Base-by-base conservation (phyloP, 1,140 invertebrate species). In the Leptinotarsa undecemlineata region DNA sequence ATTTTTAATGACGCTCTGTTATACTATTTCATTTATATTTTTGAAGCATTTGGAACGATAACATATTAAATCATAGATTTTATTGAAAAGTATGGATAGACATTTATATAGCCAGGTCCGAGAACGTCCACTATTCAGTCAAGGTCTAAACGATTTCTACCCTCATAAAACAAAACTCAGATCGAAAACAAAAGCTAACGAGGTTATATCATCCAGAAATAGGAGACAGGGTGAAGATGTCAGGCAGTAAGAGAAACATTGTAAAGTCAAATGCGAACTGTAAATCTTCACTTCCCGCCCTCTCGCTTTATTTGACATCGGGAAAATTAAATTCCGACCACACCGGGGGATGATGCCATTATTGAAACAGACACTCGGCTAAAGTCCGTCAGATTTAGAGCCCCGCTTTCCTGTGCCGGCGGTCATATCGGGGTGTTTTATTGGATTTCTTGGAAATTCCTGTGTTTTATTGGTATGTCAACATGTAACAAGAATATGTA, bases 281-380 rank as follows among this genome's bases (percentile, higher is more conserved):
- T 81, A 81, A 81, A 81, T 81, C 78, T 81, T 71, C 57, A 72
- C 72, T 78, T 78, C 74, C 80, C 80, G 78, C 80, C 80, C 80
- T 74, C 72, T 73, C 73, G 80, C 73, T 80, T 80, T 78, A 80
- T 80, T 81, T 81, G 78, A 81, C 78, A 75, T 81, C 57, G 71
- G 76, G 69, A 78, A 81, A 77, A 79, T 79, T 78, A 78, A 79
- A 79, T 79, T 78, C 72, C 62, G 57, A 64, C 71, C 61, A 64
- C 71, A 48, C 19, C 68, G 68, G 68, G 71, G 71, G 71, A 57
- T 62, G 51, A 23, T 57, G 33, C 62, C 51, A 64, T 72, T 72
- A 72, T 64, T 64, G 71, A 63, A 63, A 72, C 70, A 48, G 62
- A 72, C 57, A 64, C 68, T 60, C 47, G 19, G 26, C 20, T 60